Evolutionary conservation across 2,797 vertebrate genomes (phyloP), one percentile per base, ranked within the genome.

Genomic region (Acanthopagrus latus): DNA sequence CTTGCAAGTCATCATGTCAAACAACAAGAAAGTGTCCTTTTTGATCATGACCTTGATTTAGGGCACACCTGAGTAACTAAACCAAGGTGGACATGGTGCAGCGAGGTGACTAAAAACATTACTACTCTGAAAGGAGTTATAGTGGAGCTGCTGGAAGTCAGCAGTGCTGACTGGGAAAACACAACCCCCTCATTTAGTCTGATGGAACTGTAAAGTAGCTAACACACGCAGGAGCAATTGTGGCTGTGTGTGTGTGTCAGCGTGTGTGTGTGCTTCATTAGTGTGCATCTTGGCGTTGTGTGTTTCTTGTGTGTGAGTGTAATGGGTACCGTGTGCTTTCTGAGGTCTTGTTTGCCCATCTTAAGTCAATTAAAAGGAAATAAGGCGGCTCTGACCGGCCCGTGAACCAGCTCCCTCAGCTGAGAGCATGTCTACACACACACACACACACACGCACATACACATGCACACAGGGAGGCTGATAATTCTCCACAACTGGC

Each of bases 331-430:
- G 96, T 95, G 95, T 95, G 94, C 95, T 92, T 92, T 94, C 93
- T 89, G 95, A 97, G 96, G 96, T 96, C 96, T 96, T 96, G 96
- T 97, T 97, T 97, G 95, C 96, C 96, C 96, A 97, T 97, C 96
- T 97, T 98, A 98, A 99, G 95, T 98, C 96, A 97, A 98, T 98
- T 98, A 98, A 97, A 95, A 97, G 95, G 94, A 96, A 98, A 97
- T 96, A 96, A 97, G 95, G 96, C 95, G 88, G 90, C 95, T 95
- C 93, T 98, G 97, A 98, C 97, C 97, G 95, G 95, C 90, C 95
- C 81, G 95, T 98, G 97, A 99, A 98, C 98, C 96, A 92, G 96
- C 95, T 96, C 96, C 90, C 96, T 97, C 95, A 94, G 96, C 95
- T 87, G 88, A 97, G 96, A 92, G 86, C 77, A 89, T 84, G 90